Percentiles rank a stretch among this genome's conserved stretches.
Evolutionary conservation across 2,113 vertebrate species (phyloP).

Genomic region (Rattus rattus): DNA sequence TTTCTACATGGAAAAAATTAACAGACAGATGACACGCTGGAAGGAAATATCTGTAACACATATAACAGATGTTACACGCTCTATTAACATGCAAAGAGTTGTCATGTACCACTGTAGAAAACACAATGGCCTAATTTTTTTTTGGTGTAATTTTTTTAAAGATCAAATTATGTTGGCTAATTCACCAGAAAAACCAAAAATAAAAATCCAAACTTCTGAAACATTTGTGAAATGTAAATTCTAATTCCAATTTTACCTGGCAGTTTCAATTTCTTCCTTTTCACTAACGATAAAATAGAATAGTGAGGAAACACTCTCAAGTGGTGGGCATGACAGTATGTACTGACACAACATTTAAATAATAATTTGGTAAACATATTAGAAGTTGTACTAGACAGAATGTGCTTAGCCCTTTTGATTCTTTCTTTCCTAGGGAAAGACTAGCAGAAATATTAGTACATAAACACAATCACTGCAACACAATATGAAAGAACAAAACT

Average conservation of each 20-base stretch:
- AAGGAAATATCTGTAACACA: constrained; percentile 39
- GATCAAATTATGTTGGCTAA: neutral
- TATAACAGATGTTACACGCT: neutral
- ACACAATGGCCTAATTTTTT: neutral
- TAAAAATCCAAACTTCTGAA: neutral
- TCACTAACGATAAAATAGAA: neutral
- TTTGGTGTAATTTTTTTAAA: neutral
- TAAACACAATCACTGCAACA: neutral
- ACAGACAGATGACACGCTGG: constrained; percentile 1
- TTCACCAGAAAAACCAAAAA: neutral
- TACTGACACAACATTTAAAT: neutral
- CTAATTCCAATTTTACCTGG: neutral
- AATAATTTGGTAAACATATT: neutral
- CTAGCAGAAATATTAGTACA: neutral
- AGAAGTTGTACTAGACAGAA: neutral
- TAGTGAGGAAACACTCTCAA: neutral
- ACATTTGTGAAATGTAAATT: constrained; percentile 22
- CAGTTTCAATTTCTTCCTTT: neutral
- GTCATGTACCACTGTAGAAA: neutral
- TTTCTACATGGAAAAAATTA: constrained; percentile 59
- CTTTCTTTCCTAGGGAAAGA: neutral
- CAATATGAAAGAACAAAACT: neutral
- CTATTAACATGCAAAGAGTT: neutral
- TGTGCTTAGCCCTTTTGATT: neutral
- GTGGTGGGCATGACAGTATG: no score